Conservation (phyloP, 2,888 invertebrate genomes). For the Neoscelio sp. region DNA sequence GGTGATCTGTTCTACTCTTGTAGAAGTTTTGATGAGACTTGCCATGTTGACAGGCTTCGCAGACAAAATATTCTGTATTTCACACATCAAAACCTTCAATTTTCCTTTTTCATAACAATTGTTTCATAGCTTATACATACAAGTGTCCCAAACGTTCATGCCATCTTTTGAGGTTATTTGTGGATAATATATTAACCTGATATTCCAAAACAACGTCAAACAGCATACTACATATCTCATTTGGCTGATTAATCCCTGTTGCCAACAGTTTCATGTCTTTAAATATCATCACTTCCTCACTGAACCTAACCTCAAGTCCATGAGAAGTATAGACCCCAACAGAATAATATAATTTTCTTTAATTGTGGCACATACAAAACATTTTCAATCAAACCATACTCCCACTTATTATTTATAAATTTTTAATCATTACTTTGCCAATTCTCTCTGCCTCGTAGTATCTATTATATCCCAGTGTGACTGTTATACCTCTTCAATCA, state of each 20-base stretch:
- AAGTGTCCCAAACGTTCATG: too few species aligned
- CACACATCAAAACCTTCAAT: not conserved
- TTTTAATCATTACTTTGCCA: constrained; percentile 64
- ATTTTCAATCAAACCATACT: constrained; percentile 61
- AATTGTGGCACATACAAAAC: constrained; percentile 70
- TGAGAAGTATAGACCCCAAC: constrained; percentile 61
- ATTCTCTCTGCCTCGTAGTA: constrained; percentile 51
- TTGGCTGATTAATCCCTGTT: constrained; percentile 41
- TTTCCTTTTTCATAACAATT: constrained; percentile 59
- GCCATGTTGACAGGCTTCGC: constrained; percentile 33
- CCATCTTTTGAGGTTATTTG: constrained; percentile 25
- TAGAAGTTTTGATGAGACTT: constrained; percentile 31
- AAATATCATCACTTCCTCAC: not conserved
- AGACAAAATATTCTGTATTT: constrained; percentile 32
- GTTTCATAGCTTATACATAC: too few species aligned
- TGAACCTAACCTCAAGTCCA: constrained; percentile 49
- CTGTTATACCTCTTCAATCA: not conserved
- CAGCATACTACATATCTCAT: constrained; percentile 60
- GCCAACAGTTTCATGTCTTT: not conserved
- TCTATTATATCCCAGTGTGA: constrained; percentile 66
- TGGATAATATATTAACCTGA: constrained; percentile 40
- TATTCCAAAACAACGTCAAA: constrained; percentile 14
- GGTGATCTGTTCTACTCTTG: not conserved
- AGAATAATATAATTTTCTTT: constrained; percentile 71
- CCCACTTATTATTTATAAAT: constrained; percentile 63